phyloP scores from a whole-genome alignment of 2,888 invertebrate species.

The Megalurothrips usitatus region DNA sequence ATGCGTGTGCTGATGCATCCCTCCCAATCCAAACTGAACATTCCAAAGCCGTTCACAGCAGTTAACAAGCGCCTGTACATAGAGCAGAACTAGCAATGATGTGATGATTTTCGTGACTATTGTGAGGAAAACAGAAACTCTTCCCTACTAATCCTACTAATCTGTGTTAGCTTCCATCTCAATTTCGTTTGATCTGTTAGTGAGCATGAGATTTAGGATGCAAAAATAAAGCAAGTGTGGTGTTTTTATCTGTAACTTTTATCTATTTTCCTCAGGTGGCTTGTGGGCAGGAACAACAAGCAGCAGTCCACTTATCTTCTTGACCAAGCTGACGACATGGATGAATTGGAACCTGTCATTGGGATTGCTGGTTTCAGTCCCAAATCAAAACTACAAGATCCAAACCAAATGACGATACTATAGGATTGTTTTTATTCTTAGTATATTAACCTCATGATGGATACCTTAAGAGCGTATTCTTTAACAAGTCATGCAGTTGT shows the following conservation, averaged over 20 bases:
- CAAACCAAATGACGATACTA: background rate
- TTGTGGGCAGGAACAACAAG: background rate
- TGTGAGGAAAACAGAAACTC: too few species aligned
- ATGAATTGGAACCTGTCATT: background rate
- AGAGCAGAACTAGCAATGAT: too few species aligned
- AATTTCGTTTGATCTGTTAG: background rate
- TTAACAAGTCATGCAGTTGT: background rate
- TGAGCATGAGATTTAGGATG: too few species aligned
- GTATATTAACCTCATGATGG: background rate
- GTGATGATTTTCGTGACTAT: too few species aligned
- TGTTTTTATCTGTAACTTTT: background rate
- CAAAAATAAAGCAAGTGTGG: background rate
- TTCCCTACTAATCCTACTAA: background rate
- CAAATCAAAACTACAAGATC: background rate
- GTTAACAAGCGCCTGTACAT: background rate
- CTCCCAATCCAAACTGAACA: background rate
- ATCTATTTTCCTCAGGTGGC: background rate
- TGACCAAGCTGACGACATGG: slow-evolving; percentile 5
- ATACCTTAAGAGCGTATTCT: background rate
- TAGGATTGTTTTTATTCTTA: background rate
- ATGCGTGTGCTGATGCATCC: background rate
- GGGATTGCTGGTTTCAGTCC: background rate
- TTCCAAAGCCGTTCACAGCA: background rate
- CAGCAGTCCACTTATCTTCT: background rate
- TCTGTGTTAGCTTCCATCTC: background rate